These are phyloP conservation scores for Oreortyx pictus DNA, from an alignment of 2,797 vertebrate genomes.

Conservation along the genomic window DNA sequence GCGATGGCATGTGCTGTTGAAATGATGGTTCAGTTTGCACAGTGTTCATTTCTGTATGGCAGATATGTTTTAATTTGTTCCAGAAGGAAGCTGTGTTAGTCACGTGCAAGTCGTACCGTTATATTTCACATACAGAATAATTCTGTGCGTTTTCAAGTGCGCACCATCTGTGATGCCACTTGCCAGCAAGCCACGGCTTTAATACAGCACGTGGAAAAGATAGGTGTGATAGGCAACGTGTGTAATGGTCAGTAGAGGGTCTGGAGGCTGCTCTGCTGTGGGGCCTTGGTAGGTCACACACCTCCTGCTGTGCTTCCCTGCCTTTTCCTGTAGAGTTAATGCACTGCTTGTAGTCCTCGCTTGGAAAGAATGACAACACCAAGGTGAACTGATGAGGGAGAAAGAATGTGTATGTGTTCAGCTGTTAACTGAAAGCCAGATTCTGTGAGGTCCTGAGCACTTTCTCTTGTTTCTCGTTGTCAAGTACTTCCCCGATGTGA, in stretches of 20 bases:
- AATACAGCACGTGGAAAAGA: conserved; percentile 32
- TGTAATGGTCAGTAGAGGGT: not conserved
- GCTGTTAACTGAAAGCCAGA: not conserved
- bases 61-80: conserved; percentile 65
- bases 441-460: not conserved
- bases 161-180: conserved; percentile 66
- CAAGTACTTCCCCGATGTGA: not conserved
- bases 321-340: not conserved
- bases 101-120: conserved; percentile 72
- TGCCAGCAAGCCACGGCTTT: conserved; percentile 56
- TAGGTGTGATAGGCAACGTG: not conserved
- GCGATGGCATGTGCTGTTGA: conserved; percentile 56
- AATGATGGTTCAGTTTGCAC: conserved; percentile 66
- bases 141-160: conserved; percentile 61
- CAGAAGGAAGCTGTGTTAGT: conserved; percentile 57
- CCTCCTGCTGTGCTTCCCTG: not conserved
- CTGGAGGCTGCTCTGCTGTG: not conserved
- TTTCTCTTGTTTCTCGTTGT: not conserved
- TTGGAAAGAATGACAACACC: not conserved
- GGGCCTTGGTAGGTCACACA: not conserved
- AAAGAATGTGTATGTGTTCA: not conserved
- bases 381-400: not conserved
- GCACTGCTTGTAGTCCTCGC: not conserved
- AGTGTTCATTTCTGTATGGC: conserved; percentile 63
- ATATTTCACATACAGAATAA: conserved; percentile 66